Conservation (phyloP, 2,113 vertebrate genomes). For the Gnathonemus echidnorhynchus region DNA sequence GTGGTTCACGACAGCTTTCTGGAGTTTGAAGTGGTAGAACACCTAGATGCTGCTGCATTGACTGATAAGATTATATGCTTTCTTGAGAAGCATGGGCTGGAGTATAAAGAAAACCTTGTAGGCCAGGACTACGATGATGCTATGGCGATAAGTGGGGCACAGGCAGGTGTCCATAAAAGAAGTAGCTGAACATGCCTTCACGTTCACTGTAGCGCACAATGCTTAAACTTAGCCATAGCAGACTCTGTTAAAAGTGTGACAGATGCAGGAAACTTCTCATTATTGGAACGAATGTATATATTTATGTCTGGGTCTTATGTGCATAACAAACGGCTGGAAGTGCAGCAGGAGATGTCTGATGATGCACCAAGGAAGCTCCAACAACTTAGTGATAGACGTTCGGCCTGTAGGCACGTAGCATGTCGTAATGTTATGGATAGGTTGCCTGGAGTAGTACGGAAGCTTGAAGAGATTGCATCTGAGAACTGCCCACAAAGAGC, state of each 20-base stretch:
- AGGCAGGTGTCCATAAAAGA: conserved; percentile 20
- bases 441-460: conserved; percentile 21
- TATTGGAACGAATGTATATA: conserved; percentile 17
- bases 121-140: conserved; percentile 18
- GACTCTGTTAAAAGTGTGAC: conserved; percentile 20
- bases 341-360: conserved; percentile 16
- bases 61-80: conserved; percentile 17
- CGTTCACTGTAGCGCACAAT: conserved; percentile 25
- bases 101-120: conserved; percentile 26
- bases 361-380: conserved; percentile 22
- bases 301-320: conserved; percentile 27
- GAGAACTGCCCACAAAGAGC: conserved; percentile 20
- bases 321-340: conserved; percentile 23
- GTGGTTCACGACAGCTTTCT: conserved; percentile 27
- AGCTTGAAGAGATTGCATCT: conserved; percentile 16
- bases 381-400: conserved; percentile 17
- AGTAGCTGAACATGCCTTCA: conserved; percentile 27
- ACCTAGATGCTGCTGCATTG: conserved; percentile 22
- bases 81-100: conserved; percentile 26
- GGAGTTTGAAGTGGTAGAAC: conserved; percentile 21
- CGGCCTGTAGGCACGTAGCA: conserved; percentile 14
- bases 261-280: conserved; percentile 15
- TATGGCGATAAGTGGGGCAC: conserved; percentile 15
- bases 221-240: conserved; percentile 15
- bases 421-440: conserved; percentile 28